These are phyloP conservation scores for Allolobophora icterica DNA, from an alignment of 2,888 invertebrate species.

Conservation along the genomic window DNA sequence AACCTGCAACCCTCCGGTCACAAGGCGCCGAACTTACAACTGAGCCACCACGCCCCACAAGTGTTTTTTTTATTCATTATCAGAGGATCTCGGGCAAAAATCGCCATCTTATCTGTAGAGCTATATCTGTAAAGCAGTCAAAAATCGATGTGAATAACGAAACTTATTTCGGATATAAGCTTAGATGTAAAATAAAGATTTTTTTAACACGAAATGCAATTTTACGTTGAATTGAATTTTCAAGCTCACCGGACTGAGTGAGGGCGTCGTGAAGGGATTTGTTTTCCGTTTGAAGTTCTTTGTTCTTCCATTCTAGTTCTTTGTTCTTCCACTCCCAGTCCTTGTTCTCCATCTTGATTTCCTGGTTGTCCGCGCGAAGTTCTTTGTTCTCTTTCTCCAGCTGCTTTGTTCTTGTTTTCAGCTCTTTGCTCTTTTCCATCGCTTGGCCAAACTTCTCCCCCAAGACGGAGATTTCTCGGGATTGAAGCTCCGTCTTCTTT, in stretches of 20 bases:
- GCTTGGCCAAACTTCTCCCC: slow-evolving; percentile 18
- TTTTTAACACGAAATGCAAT: no score
- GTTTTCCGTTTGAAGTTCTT: slow-evolving; percentile 12
- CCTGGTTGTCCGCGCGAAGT: not conserved
- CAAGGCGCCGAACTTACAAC: no score
- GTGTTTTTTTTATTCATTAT: no score
- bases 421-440: not conserved
- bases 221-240: no score
- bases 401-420: not conserved
- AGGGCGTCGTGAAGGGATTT: not conserved
- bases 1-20: no score
- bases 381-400: slow-evolving; percentile 28
- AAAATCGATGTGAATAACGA: not conserved
- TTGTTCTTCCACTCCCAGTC: not conserved
- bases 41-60: no score
- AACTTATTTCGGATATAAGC: not conserved
- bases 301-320: slow-evolving; percentile 30
- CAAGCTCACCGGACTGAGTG: not conserved
- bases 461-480: not conserved
- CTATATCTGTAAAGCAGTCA: not conserved
- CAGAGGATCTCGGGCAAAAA: not conserved
- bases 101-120: not conserved
- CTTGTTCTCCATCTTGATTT: not conserved
- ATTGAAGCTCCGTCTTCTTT: not conserved
- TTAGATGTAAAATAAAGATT: no score